Evolutionary conservation across 2,113 vertebrate genomes (phyloP).

Genomic region (Microcebus ravelobensis): DNA sequence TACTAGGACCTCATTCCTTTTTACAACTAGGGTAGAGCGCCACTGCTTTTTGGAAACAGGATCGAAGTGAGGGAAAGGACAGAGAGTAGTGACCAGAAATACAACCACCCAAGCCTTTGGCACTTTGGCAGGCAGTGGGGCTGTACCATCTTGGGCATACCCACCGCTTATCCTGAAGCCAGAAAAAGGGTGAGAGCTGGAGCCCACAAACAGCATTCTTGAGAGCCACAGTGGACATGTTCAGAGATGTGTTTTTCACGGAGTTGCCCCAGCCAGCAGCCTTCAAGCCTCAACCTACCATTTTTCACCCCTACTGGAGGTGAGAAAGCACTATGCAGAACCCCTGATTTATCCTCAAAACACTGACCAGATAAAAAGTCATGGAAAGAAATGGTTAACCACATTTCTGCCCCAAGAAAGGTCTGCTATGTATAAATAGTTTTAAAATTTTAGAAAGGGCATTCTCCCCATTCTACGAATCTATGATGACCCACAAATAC

Average conservation of each 20-base stretch:
- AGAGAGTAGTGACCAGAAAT: background rate
- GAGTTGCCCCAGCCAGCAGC: background rate
- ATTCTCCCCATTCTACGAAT: background rate
- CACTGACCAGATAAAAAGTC: constrained; percentile 5
- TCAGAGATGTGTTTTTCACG: background rate
- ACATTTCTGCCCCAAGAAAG: background rate
- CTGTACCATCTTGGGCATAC: too few relatives aligned
- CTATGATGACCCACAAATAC: background rate
- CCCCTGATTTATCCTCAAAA: background rate
- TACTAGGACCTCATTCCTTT: background rate
- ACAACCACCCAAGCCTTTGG: fast-evolving
- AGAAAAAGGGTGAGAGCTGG: background rate
- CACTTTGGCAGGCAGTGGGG: background rate
- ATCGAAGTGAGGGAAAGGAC: background rate
- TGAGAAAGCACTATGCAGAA: background rate
- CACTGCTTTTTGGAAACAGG: background rate
- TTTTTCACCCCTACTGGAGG: background rate
- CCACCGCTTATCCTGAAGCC: background rate
- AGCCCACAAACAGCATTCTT: background rate
- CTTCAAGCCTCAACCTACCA: background rate
- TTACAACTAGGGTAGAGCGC: background rate
- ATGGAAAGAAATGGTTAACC: background rate
- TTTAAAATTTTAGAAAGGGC: constrained; percentile 3
- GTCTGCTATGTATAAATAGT: constrained; percentile 32
- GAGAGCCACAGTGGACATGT: background rate